Evolutionary conservation across 2,888 invertebrate genomes (phyloP).

Genomic region (Pandemis cinnamomeana): DNA sequence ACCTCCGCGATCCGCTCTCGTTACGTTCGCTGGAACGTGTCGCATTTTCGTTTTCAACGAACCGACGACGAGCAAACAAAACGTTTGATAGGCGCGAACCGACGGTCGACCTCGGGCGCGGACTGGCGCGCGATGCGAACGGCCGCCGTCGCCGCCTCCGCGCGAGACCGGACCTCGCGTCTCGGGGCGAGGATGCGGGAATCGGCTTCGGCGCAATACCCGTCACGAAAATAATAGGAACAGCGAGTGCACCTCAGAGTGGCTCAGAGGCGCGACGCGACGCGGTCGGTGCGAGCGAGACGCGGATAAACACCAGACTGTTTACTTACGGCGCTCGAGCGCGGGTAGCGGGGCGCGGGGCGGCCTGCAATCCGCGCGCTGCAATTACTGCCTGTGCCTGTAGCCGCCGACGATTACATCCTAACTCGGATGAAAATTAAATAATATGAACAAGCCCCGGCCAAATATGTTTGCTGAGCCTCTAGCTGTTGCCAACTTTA

Average conservation of each 20-base stretch:
- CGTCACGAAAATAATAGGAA: conserved; percentile 85
- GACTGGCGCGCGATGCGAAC: conserved; percentile 81
- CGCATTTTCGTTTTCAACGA: conserved; percentile 75
- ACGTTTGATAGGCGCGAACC: conserved; percentile 75
- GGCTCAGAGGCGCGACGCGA: conserved; percentile 82
- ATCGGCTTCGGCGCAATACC: conserved; percentile 85
- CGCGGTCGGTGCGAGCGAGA: conserved; percentile 84
- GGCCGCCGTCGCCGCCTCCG: conserved; percentile 81
- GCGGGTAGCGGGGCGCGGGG: conserved; percentile 72
- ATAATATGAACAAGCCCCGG: conserved; percentile 42
- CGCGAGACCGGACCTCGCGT: conserved; percentile 83
- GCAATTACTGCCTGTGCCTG: conserved; percentile 80
- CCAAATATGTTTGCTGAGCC: neutral
- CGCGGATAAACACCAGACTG: conserved; percentile 83
- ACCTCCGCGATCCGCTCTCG: conserved; percentile 63
- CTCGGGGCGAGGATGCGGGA: conserved; percentile 84
- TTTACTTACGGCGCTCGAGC: conserved; percentile 83
- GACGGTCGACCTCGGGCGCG: conserved; percentile 80
- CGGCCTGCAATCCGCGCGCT: conserved; percentile 81
- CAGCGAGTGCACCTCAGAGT: conserved; percentile 81
- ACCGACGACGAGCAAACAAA: conserved; percentile 64
- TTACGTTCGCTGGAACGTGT: conserved; percentile 61
- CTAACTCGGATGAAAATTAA: conserved; percentile 59
- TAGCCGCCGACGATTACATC: conserved; percentile 66
- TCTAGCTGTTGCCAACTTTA: conserved; percentile 5